Evolutionary conservation across 2,888 invertebrate species (phyloP).

Genomic region (Acleris emargana): DNA sequence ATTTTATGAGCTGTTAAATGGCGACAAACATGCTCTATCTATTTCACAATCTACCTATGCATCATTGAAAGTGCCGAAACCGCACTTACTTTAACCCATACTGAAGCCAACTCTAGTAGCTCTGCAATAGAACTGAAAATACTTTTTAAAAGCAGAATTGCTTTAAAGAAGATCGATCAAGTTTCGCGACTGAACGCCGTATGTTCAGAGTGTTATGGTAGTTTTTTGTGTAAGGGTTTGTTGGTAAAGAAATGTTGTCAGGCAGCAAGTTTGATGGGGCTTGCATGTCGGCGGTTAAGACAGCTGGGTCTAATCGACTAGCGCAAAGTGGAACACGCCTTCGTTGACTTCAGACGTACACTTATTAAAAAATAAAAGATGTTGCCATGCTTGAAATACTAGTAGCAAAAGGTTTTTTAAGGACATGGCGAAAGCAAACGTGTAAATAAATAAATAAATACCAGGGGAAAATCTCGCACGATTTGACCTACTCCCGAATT

Average conservation of each 20-base stretch:
- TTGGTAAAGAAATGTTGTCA: conserved; percentile 44
- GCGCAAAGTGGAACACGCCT: conserved; percentile 35
- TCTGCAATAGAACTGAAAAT: background rate
- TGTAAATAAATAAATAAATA: too few relatives aligned
- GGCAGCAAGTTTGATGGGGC: conserved; percentile 52
- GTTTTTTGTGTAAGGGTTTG: conserved; percentile 2
- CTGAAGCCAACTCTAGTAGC: conserved; percentile 8
- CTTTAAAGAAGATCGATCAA: conserved; percentile 13
- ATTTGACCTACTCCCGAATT: too few relatives aligned
- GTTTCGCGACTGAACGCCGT: conserved; percentile 1
- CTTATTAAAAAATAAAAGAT: background rate
- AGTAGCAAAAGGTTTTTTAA: background rate
- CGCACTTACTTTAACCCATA: conserved; percentile 4
- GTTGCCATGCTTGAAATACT: background rate
- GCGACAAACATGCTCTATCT: conserved; percentile 35
- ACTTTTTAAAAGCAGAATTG: conserved; percentile 5
- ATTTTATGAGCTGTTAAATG: conserved; percentile 35
- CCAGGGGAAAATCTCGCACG: too few relatives aligned
- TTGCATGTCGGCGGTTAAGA: conserved; percentile 51
- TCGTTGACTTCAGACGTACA: background rate
- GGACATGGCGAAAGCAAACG: too few relatives aligned
- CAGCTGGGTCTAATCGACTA: conserved; percentile 46
- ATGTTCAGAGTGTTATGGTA: background rate
- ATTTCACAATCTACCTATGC: conserved; percentile 25
- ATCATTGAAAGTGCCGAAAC: conserved; percentile 19